Evolutionary conservation across 2,888 invertebrate genomes (phyloP).

Genomic region (Xestia rhomboidea): DNA sequence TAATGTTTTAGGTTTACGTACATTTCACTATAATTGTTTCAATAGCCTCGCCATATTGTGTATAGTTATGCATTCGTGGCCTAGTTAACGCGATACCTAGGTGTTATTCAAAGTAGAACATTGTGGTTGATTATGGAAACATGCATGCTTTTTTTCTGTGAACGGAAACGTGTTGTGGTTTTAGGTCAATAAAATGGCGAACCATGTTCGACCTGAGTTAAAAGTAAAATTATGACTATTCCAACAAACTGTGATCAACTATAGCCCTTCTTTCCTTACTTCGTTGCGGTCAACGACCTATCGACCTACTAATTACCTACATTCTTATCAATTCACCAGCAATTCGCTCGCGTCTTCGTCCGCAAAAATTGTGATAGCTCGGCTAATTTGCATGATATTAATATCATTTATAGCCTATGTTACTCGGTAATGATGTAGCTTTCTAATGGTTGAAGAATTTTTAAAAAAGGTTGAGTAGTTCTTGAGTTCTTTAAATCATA

Average conservation of each 20-base stretch:
- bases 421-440: no score
- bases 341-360: no score
- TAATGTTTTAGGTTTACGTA: not conserved
- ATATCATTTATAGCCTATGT: no score
- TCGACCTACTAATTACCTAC: no score
- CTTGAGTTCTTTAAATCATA: no score
- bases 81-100: constrained; percentile 49
- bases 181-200: not conserved
- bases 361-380: no score
- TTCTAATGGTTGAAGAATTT: no score
- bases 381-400: no score
- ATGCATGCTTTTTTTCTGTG: constrained; percentile 14
- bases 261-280: not conserved
- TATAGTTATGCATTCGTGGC: constrained; percentile 39
- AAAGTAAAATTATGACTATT: not conserved
- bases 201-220: not conserved
- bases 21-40: not conserved
- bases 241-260: not conserved
- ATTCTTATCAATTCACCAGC: not conserved
- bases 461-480: no score
- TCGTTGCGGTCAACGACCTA: not conserved
- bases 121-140: constrained; percentile 12
- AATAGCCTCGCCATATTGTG: constrained; percentile 8
- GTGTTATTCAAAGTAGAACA: constrained; percentile 13
- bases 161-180: not conserved